Percentiles rank a stretch among this genome's conserved stretches.
Conservation (phyloP, 2,113 vertebrate species). For the Oxygymnocypris stewartii region DNA sequence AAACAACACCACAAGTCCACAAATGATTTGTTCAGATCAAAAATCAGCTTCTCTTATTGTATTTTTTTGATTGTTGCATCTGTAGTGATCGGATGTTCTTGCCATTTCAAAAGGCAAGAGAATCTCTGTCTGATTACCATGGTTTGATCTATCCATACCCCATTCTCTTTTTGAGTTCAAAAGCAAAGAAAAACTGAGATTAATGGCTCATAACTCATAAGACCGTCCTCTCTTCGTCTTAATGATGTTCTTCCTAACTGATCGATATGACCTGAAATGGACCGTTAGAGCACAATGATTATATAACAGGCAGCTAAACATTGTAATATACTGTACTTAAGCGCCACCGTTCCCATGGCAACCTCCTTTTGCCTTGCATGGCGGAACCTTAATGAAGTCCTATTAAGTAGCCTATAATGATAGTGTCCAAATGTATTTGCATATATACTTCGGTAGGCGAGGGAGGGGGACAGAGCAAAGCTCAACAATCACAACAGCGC, state of each 20-base stretch:
- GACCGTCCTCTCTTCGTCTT: conserved; percentile 47
- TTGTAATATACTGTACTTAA: conserved; percentile 78
- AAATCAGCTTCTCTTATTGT: neutral
- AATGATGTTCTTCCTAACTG: conserved; percentile 65
- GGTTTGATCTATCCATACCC: neutral
- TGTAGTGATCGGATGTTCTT: neutral
- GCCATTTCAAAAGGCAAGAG: neutral
- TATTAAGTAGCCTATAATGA: conserved; percentile 80
- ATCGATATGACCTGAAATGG: conserved; percentile 72
- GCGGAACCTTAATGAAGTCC: conserved; percentile 77
- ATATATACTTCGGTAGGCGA: conserved; percentile 67
- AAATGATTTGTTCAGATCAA: neutral
- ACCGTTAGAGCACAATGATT: conserved; percentile 74
- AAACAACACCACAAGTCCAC: neutral
- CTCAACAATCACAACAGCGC: conserved; percentile 41
- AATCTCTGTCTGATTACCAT: neutral
- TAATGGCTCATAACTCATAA: conserved; percentile 46
- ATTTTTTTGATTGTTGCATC: neutral
- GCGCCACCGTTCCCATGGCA: conserved; percentile 79
- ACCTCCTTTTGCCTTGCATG: conserved; percentile 71
- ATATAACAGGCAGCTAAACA: conserved; percentile 74
- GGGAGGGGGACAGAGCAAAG: conserved; percentile 22
- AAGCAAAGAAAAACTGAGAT: conserved; percentile 32
- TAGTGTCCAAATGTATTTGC: conserved; percentile 78
- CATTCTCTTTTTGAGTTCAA: neutral